Evolutionary conservation across 2,888 invertebrate species (phyloP).

Genomic region (Blera fallax): DNA sequence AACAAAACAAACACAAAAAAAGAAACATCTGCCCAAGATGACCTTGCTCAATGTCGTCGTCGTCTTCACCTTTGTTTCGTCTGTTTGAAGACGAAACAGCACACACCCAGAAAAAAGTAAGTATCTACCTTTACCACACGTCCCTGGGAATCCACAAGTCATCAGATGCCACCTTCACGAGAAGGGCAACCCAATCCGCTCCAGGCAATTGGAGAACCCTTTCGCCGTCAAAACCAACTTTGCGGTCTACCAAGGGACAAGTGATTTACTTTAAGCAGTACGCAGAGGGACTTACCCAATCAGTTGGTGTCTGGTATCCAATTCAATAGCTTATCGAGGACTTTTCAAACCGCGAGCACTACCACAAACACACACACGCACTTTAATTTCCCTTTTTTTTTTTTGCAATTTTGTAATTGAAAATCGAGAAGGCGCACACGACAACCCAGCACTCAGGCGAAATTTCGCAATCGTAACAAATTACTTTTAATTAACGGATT

Average conservation of each 20-base stretch:
- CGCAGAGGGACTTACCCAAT: conserved; percentile 25
- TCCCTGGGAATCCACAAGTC: background rate
- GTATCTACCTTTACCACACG: background rate
- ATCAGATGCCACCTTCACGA: background rate
- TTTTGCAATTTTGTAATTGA: background rate
- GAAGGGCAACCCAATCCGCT: conserved; percentile 7
- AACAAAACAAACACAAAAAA: too few relatives aligned
- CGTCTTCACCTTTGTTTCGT: background rate
- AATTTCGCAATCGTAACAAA: conserved; percentile 1
- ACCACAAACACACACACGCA: background rate
- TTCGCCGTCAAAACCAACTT: background rate
- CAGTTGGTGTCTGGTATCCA: conserved; percentile 10
- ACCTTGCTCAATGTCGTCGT: conserved; percentile 23
- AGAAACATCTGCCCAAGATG: background rate
- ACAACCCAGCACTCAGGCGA: background rate
- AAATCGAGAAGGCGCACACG: background rate
- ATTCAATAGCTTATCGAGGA: background rate
- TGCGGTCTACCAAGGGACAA: conserved; percentile 8
- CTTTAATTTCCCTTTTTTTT: background rate
- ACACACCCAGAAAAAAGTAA: background rate
- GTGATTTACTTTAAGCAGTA: background rate
- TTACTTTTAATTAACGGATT: conserved; percentile 23
- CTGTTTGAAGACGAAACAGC: background rate
- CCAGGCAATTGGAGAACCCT: background rate
- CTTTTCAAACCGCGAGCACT: background rate